Base-by-base conservation (phyloP, 2,888 invertebrate species). In the Meta bourneti region DNA sequence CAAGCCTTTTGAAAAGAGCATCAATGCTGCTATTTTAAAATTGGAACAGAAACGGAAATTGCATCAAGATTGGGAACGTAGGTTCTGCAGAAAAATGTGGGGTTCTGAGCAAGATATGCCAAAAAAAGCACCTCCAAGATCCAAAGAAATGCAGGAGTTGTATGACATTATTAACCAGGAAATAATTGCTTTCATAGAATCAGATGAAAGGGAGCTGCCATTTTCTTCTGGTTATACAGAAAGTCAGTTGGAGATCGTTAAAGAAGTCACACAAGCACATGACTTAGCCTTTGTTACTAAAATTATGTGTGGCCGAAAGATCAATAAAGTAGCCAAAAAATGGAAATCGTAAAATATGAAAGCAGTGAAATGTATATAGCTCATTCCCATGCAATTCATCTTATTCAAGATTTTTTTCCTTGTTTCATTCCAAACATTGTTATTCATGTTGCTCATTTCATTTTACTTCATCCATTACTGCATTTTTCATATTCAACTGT, bases 1-100 rank as follows among this genome's bases (percentile, higher is more conserved):
- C 0, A 86, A 92, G 16, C 93, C 93, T 8, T 91, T 80, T 77
- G 90, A 93, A 16, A 70, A 69, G n/a, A 78, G 69, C 5, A 84
- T 93, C 34, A 84, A 69, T 34, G 49, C n/a, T 11, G 80, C 82
- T 19, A 72, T 93, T 13, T 6, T 71, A 16, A 80, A 91, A 52
- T 48, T 93, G 49, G 90, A 93, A 48, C 8, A 80, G 16, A 83
- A 93, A n/a, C 77, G 87, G 1, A 81, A 77, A 7, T 13, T 52
- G 34, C 70, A 93, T 83, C 9, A 75, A 20, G 79, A 90, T 8
- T 86, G 90, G 89, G 91, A 91, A 75, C 81, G 75, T 11, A 78
- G 49, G 49, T 92, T 90, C 54, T 87, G 87, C 52, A 69, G 74
- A 70, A 83, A 75, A 5, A 87, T 87, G 48, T 75, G 90, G 61